phyloP scores from a whole-genome alignment of 2,113 vertebrate species.

The Poeciliopsis retropinna region DNA sequence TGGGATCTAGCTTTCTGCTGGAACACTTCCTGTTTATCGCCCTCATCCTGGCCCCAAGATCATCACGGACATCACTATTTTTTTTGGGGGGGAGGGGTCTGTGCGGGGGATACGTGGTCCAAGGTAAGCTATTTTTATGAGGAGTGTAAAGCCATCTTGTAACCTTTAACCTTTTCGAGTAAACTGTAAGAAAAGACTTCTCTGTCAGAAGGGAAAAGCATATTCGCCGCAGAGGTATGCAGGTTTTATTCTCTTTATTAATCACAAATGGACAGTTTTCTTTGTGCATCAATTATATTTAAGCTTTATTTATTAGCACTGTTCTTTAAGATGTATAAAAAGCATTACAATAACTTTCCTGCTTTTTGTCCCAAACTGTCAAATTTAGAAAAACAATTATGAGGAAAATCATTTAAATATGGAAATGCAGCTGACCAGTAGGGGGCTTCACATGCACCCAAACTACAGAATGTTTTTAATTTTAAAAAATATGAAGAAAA shows the following conservation, averaged over 20 bases:
- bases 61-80: slow-evolving; percentile 80
- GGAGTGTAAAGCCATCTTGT: slow-evolving; percentile 44
- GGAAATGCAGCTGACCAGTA: too few species aligned
- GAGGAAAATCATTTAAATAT: neutral
- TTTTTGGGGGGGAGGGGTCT: slow-evolving; percentile 49
- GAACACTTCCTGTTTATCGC: slow-evolving; percentile 83
- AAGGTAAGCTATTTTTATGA: slow-evolving; percentile 77
- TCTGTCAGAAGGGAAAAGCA: neutral
- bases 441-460: too few species aligned
- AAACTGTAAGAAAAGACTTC: neutral
- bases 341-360: neutral
- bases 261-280: neutral
- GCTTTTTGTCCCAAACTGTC: neutral
- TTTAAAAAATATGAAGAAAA: too few species aligned
- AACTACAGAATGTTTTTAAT: too few species aligned
- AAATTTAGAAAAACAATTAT: neutral
- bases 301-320: neutral
- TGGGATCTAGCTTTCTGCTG: slow-evolving; percentile 83
- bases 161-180: slow-evolving; percentile 43
- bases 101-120: slow-evolving; percentile 58
- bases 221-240: neutral
- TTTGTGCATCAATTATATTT: neutral
- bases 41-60: slow-evolving; percentile 79
- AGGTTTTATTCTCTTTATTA: neutral
- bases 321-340: neutral